Evolutionary conservation across 2,888 invertebrate genomes (phyloP).

Genomic region (Petrophora chlorosata): DNA sequence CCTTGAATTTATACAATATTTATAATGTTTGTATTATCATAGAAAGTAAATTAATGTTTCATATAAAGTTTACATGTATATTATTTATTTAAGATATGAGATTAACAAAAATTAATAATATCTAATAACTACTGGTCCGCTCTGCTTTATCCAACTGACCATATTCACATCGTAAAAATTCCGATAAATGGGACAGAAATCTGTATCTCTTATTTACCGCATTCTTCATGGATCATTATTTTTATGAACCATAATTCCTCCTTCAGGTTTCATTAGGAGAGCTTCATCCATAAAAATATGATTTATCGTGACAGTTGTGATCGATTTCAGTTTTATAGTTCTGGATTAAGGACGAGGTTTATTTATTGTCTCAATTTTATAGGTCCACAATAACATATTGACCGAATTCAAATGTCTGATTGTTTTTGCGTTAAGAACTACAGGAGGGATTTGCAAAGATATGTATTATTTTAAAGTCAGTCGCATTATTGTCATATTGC

Average conservation of each 20-base stretch:
- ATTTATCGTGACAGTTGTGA: conserved; percentile 27
- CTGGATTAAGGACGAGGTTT: background rate
- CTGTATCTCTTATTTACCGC: conserved; percentile 41
- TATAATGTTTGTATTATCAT: no score
- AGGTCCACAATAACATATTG: no score
- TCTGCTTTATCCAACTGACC: conserved; percentile 11
- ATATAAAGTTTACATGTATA: no score
- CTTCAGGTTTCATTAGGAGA: conserved; percentile 51
- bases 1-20: no score
- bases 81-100: no score
- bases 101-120: no score
- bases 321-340: conserved; percentile 37
- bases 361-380: no score
- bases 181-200: conserved; percentile 38
- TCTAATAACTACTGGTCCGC: no score
- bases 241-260: conserved; percentile 49
- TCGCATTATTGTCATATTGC: background rate
- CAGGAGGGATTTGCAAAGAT: no score
- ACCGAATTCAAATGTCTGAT: no score
- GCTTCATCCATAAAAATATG: conserved; percentile 35
- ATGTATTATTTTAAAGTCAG: background rate
- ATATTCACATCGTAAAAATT: conserved; percentile 32
- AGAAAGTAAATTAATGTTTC: no score
- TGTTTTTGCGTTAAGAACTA: no score
- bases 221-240: conserved; percentile 53